Percentiles rank a stretch among this genome's conserved stretches.
phyloP scores from a whole-genome alignment of 2,888 invertebrate genomes.

The Xanthorhoe spadicearia region DNA sequence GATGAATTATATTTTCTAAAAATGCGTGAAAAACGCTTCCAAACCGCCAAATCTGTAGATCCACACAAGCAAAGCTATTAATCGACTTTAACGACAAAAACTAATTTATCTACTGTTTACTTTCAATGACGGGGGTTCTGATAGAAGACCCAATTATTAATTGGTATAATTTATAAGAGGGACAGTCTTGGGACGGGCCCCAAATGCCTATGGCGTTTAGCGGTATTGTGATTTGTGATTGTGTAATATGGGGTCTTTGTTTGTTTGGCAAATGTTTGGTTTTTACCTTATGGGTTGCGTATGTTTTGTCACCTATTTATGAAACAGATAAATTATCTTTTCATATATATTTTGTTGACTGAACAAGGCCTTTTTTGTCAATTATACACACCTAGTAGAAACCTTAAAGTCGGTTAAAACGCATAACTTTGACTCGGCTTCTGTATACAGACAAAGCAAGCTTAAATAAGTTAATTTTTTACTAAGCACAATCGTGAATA shows the following conservation, averaged over 20 bases:
- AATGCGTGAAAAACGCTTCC: not conserved
- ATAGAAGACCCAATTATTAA: conserved; percentile 40
- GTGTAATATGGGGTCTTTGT: conserved; percentile 14
- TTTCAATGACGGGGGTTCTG: conserved; percentile 40
- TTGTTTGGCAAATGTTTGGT: conserved; percentile 10
- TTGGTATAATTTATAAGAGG: conserved; percentile 40
- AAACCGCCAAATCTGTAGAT: not conserved
- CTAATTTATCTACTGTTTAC: conserved; percentile 44
- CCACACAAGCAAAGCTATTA: conserved; percentile 16
- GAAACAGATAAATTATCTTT: not conserved
- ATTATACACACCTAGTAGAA: too few species aligned
- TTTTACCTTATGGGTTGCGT: not conserved
- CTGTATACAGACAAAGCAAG: too few species aligned
- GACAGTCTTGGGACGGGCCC: conserved; percentile 26
- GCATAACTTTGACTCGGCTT: too few species aligned
- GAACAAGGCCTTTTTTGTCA: too few species aligned
- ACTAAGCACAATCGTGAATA: not conserved
- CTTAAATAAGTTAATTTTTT: too few species aligned
- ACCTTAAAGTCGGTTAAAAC: too few species aligned
- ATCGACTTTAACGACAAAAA: conserved; percentile 40
- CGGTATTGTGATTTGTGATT: conserved; percentile 28
- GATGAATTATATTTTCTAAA: too few species aligned
- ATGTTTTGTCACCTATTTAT: not conserved
- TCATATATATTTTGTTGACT: not conserved
- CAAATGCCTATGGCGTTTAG: conserved; percentile 39